Evolutionary conservation across 2,113 vertebrate species (phyloP).

Genomic region (Ictidomys tridecemlineatus): DNA sequence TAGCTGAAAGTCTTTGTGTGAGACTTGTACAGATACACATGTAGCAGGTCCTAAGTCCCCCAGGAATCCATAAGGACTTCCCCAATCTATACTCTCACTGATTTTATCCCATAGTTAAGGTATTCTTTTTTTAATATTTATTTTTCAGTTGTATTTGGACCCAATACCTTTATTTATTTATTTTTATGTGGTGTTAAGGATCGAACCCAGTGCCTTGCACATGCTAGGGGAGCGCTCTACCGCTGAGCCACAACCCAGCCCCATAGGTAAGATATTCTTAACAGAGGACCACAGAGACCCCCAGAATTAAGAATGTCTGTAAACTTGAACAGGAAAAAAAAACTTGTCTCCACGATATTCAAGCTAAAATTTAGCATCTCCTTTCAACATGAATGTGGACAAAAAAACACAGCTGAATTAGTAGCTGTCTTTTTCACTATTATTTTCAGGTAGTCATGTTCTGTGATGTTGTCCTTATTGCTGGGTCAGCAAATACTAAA

Average conservation of each 20-base stretch:
- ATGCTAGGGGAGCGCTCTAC: no score
- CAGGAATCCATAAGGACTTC: accelerated
- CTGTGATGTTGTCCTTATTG: no score
- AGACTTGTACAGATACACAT: not conserved
- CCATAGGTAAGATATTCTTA: not conserved
- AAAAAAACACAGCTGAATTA: not conserved
- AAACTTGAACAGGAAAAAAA: not conserved
- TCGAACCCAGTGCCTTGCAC: no score
- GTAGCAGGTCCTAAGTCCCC: not conserved
- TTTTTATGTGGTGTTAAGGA: no score
- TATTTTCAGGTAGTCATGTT: not conserved
- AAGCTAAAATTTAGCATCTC: not conserved
- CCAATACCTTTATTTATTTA: no score
- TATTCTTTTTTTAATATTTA: not conserved
- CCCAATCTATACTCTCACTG: no score
- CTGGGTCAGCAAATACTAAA: not conserved
- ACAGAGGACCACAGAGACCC: not conserved
- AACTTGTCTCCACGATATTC: not conserved
- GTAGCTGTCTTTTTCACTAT: not conserved
- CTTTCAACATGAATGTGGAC: not conserved
- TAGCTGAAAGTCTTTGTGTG: not conserved
- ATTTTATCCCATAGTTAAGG: not conserved
- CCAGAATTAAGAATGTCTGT: not conserved
- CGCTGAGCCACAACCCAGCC: no score
- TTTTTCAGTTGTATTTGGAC: no score